Percentiles rank a stretch among this genome's conserved stretches.
These are phyloP conservation scores for Apocrypta bakeri DNA, from an alignment of 1,140 invertebrate species.

Conservation along the genomic window DNA sequence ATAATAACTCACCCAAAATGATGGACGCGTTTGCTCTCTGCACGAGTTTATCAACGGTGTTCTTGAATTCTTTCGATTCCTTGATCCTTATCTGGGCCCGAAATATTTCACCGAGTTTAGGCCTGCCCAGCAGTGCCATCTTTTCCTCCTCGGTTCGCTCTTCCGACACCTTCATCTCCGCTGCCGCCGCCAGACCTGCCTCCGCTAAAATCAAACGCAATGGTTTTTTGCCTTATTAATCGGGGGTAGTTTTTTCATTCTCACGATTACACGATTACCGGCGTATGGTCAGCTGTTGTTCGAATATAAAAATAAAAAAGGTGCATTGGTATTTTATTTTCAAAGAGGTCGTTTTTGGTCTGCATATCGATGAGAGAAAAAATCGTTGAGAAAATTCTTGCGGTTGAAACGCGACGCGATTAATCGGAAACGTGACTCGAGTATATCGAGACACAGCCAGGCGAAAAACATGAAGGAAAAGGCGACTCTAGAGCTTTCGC, in stretches of 20 bases:
- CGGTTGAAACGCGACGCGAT: conserved; percentile 46
- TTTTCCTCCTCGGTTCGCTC: conserved; percentile 86
- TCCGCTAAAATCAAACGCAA: conserved; percentile 73
- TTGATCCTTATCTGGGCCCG: conserved; percentile 92
- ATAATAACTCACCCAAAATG: conserved; percentile 82
- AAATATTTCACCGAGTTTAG: conserved; percentile 89
- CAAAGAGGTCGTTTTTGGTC: not conserved
- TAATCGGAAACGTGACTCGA: conserved; percentile 50
- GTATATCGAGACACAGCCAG: too few species aligned
- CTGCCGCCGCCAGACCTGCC: conserved; percentile 77
- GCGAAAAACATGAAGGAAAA: too few species aligned
- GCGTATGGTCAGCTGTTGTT: not conserved
- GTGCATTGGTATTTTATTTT: not conserved
- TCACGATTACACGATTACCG: not conserved
- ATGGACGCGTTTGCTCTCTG: conserved; percentile 96
- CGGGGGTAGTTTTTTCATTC: not conserved
- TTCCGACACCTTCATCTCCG: conserved; percentile 78
- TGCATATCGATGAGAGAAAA: conserved; percentile 20
- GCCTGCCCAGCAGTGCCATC: conserved; percentile 92
- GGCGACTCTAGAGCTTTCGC: not conserved
- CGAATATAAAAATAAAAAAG: too few species aligned
- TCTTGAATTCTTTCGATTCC: conserved; percentile 99
- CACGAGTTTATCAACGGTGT: conserved; percentile 97
- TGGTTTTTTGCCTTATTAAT: not conserved
- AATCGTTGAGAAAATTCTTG: not conserved